These are phyloP conservation scores for Pasiphila rectangulata DNA, from an alignment of 2,888 invertebrate species.

Conservation along the genomic window DNA sequence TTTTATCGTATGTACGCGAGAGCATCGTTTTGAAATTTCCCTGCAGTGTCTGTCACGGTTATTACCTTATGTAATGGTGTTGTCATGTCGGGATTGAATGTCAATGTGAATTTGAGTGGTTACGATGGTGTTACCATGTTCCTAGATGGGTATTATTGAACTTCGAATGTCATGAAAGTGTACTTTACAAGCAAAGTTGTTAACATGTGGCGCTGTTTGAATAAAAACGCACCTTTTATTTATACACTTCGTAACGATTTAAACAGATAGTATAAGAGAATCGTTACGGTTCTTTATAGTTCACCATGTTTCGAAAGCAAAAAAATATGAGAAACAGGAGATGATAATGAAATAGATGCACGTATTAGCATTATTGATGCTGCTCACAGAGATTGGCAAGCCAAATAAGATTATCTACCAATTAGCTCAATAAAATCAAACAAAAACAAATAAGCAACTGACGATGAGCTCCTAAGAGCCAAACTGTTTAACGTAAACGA, in stretches of 20 bases:
- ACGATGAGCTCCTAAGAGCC: slow-evolving; percentile 37
- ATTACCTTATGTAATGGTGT: slow-evolving; percentile 35
- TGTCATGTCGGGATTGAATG: slow-evolving; percentile 35
- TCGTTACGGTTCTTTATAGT: too few species aligned
- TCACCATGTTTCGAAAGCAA: too few species aligned
- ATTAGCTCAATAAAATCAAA: slow-evolving; percentile 30
- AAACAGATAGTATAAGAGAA: slow-evolving; percentile 10
- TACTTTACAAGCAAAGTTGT: slow-evolving; percentile 18
- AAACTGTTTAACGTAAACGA: slow-evolving; percentile 54
- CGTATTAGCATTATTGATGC: slow-evolving; percentile 20
- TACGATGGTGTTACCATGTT: slow-evolving; percentile 24
- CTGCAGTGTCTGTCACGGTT: slow-evolving; percentile 34
- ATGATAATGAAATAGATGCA: slow-evolving; percentile 17
- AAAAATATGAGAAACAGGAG: neutral
- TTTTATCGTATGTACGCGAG: slow-evolving; percentile 17
- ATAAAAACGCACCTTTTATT: slow-evolving; percentile 17
- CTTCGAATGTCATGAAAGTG: slow-evolving; percentile 21
- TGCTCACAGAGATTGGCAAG: slow-evolving; percentile 26
- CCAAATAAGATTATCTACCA: slow-evolving; percentile 31
- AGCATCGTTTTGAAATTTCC: slow-evolving; percentile 33
- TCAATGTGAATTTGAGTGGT: slow-evolving; percentile 29
- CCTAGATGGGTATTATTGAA: slow-evolving; percentile 20
- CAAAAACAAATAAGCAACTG: slow-evolving; percentile 29
- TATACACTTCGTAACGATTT: slow-evolving; percentile 10
- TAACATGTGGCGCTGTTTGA: slow-evolving; percentile 15